Evolutionary conservation across 2,888 invertebrate genomes (phyloP), one percentile per base, ranked within the genome.

Genomic region (Trichogramma evanescens): DNA sequence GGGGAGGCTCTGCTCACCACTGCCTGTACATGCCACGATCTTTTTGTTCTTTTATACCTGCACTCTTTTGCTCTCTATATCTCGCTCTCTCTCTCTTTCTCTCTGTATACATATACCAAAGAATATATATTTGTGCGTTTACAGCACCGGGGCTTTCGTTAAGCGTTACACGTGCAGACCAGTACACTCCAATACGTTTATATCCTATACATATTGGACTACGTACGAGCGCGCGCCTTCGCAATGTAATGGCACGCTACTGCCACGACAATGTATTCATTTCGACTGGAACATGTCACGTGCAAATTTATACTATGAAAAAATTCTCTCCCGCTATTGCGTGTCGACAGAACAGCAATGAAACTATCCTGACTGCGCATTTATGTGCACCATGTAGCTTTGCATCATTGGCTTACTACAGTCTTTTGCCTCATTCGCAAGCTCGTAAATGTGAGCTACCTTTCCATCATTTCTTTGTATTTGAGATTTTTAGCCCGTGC

Each of bases 231-330:
- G 26, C 49, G 51, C 61, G 58, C 51, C 53, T 54, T 50, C 50
- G 26, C 59, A 53, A 57, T 59, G 58, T 63, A 63, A 60, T 61
- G 62, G 56, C 61, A 61, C 56, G 56, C 59, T 50, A 56, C 40
- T 46, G 45, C 45, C 13, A 45, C 51, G 56, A 59, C 59, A 54
- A 64, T 63, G 57, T 65, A 59, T 65, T 59, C 59, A 61, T 65
- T 63, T 61, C 62, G 54, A 59, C 61, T 59, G 49, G 55, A 52
- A 59, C 61, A 54, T 61, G 61, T 59, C 57, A 61, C 59, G 55
- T 26, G 59, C 43, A 61, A 63, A 63, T 63, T 63, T 63, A 61
- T 59, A 61, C n/a, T 2, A n/a, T 10, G 48, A 48, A 48, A 48
- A 48, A 48, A 44, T 8, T 49, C 49, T 26, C 26, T 26, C 26